Percentiles rank a stretch among this genome's conserved stretches.
phyloP scores from a whole-genome alignment of 2,797 vertebrate species.

The Amphiprion clarkii region DNA sequence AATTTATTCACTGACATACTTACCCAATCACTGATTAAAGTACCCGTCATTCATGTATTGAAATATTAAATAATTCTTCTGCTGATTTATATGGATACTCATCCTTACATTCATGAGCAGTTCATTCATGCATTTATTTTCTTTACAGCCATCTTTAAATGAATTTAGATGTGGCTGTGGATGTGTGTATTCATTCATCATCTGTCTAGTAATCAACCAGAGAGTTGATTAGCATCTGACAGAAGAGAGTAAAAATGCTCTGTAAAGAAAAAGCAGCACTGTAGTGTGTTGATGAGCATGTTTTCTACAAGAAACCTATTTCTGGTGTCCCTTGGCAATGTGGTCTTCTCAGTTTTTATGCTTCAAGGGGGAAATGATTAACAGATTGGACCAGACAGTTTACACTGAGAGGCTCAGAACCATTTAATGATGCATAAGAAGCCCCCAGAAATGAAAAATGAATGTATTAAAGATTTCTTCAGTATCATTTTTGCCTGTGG shows the following conservation, averaged over 20 bases:
- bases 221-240: conserved; percentile 28
- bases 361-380: conserved; percentile 53
- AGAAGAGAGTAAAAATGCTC: conserved; percentile 3
- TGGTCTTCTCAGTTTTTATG: conserved; percentile 25
- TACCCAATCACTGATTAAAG: conserved; percentile 4
- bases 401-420: conserved; percentile 55
- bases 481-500: conserved; percentile 50
- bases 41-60: background rate
- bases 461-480: conserved; percentile 55
- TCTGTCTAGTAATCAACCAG: conserved; percentile 12
- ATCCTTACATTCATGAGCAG: background rate
- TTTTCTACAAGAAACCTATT: conserved; percentile 23
- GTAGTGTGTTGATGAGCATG: conserved; percentile 10
- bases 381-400: conserved; percentile 65
- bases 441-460: conserved; percentile 60
- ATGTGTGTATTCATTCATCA: conserved; percentile 10
- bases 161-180: background rate
- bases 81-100: background rate
- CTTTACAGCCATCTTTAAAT: conserved; percentile 1
- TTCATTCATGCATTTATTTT: conserved; percentile 1
- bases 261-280: background rate
- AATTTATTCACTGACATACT: conserved; percentile 15
- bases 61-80: background rate
- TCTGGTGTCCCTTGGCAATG: conserved; percentile 13
- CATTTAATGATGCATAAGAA: conserved; percentile 66